A percentile compares a stretch with the other conserved stretches of the same genome.
Conservation (phyloP, 2,888 invertebrate species). For the Polymixis flavicincta region DNA sequence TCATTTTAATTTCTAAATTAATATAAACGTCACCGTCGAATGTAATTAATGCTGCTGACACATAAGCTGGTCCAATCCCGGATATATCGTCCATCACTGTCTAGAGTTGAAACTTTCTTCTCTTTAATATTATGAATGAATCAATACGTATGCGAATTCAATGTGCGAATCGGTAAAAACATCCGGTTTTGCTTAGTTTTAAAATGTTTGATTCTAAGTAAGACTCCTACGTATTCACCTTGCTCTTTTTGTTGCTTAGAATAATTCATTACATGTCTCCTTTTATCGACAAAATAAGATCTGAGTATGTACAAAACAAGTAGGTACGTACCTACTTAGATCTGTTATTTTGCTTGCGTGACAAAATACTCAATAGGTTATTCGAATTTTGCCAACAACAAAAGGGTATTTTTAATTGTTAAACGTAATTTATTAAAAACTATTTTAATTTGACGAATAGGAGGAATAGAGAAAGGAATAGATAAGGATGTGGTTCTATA, state of each 20-base stretch:
- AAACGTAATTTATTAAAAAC: no score
- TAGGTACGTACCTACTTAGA: no score
- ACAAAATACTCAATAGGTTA: no score
- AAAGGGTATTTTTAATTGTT: no score
- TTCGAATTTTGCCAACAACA: no score
- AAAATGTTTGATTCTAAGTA: neutral
- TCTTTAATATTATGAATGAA: conserved; percentile 23
- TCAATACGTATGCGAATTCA: conserved; percentile 27
- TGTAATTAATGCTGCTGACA: conserved; percentile 4
- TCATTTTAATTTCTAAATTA: neutral
- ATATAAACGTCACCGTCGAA: neutral
- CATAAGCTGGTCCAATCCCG: neutral
- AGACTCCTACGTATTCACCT: neutral
- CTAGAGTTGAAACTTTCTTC: conserved; percentile 28
- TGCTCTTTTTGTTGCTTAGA: neutral
- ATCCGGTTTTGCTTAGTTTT: conserved; percentile 17
- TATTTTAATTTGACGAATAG: no score
- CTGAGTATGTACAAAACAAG: no score
- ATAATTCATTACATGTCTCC: neutral
- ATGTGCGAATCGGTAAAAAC: conserved; percentile 10
- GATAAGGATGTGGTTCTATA: no score
- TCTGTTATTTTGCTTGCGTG: no score
- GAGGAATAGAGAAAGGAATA: no score
- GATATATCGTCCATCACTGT: neutral
- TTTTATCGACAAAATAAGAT: no score